Evolutionary conservation across 1,140 invertebrate genomes (phyloP), one percentile per base, ranked within the genome.

Genomic region (Mya arenaria): DNA sequence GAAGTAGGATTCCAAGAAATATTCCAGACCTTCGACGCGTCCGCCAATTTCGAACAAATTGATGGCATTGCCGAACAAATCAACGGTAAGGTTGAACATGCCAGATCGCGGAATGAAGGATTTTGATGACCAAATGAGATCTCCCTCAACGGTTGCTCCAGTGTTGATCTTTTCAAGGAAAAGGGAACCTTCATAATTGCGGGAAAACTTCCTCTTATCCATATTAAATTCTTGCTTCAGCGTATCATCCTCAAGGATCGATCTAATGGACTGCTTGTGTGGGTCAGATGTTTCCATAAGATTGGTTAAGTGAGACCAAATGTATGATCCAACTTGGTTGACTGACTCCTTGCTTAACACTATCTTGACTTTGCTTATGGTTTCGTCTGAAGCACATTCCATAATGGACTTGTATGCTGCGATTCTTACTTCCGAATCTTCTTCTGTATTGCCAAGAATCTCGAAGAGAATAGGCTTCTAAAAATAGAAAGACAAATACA

Each of bases 311-410:
- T 99, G 97, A 55, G 96, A 97, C 97, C 97, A 98, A 4, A 99
- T 96, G 90, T 97, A 99, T 8, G 97, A 97, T 5, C 97, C 97
- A 56, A 98, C 97, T 97, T 99, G 97, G 92, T 98, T 98, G 2
- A 97, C 95, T 88, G 96, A 94, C 91, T 98, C 97, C 30, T 94
- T 92, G 71, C 95, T 93, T 3, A 98, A 92, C 0, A 69, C 52
- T 48, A 95, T 93, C 87, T 96, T 95, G 37, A 98, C 95, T 30
- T 94, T 97, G 91, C 52, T 95, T 0, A 99, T 93, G 1, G 95
- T 94, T 23, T 95, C 93, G 78, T 97, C 96, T 85, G 96, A 95
- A 0, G 97, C 97, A 90, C 98, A 99, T 56, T 95, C 94, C 97
- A 99, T 98, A 5, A 97, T 93, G 90, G 97, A 96, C 34, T 98